Conservation (phyloP, 2,797 vertebrate genomes). For the Poecilia velifera region DNA sequence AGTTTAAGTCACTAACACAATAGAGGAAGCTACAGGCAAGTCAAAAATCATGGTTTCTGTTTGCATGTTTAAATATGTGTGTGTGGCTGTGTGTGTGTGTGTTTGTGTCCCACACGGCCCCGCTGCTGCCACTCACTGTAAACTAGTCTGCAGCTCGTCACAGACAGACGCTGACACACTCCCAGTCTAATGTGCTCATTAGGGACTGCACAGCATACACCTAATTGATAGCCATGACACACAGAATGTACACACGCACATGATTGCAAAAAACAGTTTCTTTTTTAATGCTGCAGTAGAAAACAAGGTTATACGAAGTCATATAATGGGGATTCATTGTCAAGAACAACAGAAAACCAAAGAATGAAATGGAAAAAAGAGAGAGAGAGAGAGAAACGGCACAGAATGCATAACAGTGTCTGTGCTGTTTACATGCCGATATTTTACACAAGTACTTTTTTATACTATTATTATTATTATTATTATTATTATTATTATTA, state of each 20-base stretch:
- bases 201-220: conserved; percentile 75
- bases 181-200: conserved; percentile 79
- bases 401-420: conserved; percentile 95
- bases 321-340: conserved; percentile 98
- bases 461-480: conserved; percentile 25
- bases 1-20: conserved; percentile 31
- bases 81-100: conserved; percentile 59
- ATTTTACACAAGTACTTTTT: conserved; percentile 93
- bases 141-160: conserved; percentile 86
- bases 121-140: conserved; percentile 87
- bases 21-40: conserved; percentile 44
- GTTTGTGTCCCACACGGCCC: conserved; percentile 71
- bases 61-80: conserved; percentile 40
- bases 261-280: conserved; percentile 93
- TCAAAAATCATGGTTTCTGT: conserved; percentile 55
- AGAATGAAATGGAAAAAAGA: conserved; percentile 70
- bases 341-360: conserved; percentile 88
- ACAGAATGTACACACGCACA: conserved; percentile 61
- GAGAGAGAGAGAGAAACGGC: conserved; percentile 75
- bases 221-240: conserved; percentile 77
- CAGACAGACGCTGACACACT: conserved; percentile 84
- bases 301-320: conserved; percentile 99
- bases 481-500: conserved; percentile 10
- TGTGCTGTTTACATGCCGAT: conserved; percentile 99
- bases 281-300: conserved; percentile 99